Percentiles rank a stretch among this genome's conserved stretches.
Conservation (phyloP, 2,113 vertebrate species). For the Amphilophus citrinellus region DNA sequence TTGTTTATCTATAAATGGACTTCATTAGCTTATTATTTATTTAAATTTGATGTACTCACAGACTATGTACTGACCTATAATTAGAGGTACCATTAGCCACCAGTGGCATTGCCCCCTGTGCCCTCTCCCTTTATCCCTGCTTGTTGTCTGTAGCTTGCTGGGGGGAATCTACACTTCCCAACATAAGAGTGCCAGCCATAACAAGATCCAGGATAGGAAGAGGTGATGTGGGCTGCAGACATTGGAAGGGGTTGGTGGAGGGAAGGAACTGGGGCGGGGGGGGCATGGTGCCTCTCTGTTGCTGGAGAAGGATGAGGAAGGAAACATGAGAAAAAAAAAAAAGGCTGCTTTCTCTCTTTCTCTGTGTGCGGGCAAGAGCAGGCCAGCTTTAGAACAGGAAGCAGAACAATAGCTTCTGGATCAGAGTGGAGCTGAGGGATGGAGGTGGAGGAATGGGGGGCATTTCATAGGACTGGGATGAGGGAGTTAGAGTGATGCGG, state of each 20-base stretch:
- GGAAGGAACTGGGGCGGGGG: background rate
- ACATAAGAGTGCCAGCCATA: conserved; percentile 44
- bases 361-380: conserved; percentile 24
- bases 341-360: background rate
- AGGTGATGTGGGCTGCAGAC: conserved; percentile 68
- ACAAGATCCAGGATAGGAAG: conserved; percentile 72
- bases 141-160: background rate
- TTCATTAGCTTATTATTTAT: background rate
- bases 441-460: conserved; percentile 23
- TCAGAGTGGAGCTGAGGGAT: conserved; percentile 48
- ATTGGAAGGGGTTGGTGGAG: conserved; percentile 46
- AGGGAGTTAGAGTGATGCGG: background rate
- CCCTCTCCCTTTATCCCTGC: background rate
- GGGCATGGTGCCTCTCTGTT: no score
- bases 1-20: background rate
- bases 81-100: background rate
- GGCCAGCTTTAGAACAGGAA: conserved; percentile 77
- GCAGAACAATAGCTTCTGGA: conserved; percentile 71
- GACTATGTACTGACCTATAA: background rate
- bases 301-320: conserved; percentile 38
- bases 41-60: background rate
- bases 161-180: background rate
- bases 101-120: background rate
- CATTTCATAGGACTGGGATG: background rate
- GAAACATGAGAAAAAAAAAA: conserved; percentile 26